Evolutionary conservation across 37 sponge, comb jelly and placozoan genomes (phyloP).

Genomic region (Axinella damicornis): DNA sequence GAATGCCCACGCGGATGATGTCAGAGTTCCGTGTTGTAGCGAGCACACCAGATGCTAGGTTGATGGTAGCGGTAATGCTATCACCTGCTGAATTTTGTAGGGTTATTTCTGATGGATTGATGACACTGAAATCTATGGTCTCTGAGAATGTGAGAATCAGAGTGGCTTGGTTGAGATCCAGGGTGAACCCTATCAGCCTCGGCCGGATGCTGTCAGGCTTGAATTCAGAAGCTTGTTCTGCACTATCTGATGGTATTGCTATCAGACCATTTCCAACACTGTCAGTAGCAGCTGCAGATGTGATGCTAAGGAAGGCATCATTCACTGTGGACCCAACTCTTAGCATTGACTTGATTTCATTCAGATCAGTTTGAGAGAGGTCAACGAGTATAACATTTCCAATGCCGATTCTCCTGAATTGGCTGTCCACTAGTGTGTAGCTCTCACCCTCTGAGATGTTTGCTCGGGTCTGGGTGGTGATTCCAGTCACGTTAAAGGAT

Average conservation of each 20-base stretch:
- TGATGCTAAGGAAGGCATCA: constrained; percentile 73
- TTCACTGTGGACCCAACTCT: constrained; percentile 57
- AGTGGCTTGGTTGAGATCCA: constrained; percentile 81
- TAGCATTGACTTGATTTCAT: constrained; percentile 78
- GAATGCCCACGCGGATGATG: constrained; percentile 64
- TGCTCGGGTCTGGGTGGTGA: constrained; percentile 65
- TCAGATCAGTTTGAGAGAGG: constrained; percentile 62
- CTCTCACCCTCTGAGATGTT: constrained; percentile 50
- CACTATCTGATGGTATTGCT: constrained; percentile 30
- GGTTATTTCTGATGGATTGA: constrained; percentile 63
- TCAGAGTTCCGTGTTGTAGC: constrained; percentile 40
- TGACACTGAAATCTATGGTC: constrained; percentile 51
- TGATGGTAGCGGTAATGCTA: constrained; percentile 29
- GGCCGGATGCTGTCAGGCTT: constrained; percentile 58
- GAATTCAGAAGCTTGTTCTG: constrained; percentile 27
- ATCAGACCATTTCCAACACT: constrained; percentile 67
- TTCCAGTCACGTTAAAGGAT: constrained; percentile 61
- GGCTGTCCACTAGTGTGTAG: constrained; percentile 64
- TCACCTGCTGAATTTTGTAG: constrained; percentile 58
- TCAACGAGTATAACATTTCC: constrained; percentile 29
- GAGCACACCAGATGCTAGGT: constrained; percentile 58
- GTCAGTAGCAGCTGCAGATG: constrained; percentile 43
- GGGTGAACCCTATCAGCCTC: constrained; percentile 30
- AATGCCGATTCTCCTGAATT: constrained; percentile 21
- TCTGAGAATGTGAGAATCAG: constrained; percentile 77